Evolutionary conservation across 2,888 invertebrate species (phyloP), one percentile per base, ranked within the genome.

Genomic region (Tolmerus cingulatus): DNA sequence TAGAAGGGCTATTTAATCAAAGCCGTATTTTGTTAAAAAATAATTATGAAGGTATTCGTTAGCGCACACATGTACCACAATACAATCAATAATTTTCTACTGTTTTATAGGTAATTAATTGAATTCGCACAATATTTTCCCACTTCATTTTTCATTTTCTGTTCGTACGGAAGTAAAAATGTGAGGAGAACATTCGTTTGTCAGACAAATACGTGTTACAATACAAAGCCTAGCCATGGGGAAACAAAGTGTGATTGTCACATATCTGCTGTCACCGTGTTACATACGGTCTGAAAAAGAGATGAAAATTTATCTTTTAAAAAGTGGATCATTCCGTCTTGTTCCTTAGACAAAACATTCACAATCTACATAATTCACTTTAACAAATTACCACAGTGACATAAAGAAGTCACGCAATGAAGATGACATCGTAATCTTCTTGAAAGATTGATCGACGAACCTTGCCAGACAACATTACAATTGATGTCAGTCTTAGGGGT

Each of bases 361-460:
- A 78, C 46, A 81, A 81, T 81, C 81, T 55, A 81, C 81, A 81
- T 81, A 81, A 81, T 51, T 81, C 81, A 81, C 81, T 81, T 51
- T 81, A 81, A 81, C 81, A 81, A 81, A 81, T 81, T 81, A 55
- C 81, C 55, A 12, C 81, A 34, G 30, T 81, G 81, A 81, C 81
- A 55, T 81, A 81, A 81, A 81, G 81, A 55, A 81, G 81, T 81
- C 81, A 81, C 81, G 81, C 81, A 81, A 81, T 81, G 81, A 51
- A 81, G 55, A 51, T 55, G 55, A 81, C 81, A 81, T 55, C 81
- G 55, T 55, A 81, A 81, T 81, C 81, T 55, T 51, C 51, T 23
- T 78, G 81, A 55, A 51, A 81, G 81, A 81, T 55, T 81, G 81
- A 81, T 81, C 30, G 51, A 55, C 14, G 81, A 81, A 81, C 51